Conservation (phyloP, 2,888 invertebrate species). For the Gibbula magus region DNA sequence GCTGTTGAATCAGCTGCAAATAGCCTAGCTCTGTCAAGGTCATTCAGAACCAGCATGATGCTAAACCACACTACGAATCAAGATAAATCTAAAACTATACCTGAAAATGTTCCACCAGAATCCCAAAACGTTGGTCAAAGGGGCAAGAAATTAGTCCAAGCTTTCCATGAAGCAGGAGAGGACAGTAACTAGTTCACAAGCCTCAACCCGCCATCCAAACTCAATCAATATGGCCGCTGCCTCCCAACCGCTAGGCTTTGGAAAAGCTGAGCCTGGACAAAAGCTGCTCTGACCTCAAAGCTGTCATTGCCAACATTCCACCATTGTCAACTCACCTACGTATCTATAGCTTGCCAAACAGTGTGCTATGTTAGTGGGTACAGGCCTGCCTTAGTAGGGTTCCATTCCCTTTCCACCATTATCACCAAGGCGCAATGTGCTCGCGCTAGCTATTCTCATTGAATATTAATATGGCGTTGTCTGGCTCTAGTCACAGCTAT, state of each 20-base stretch:
- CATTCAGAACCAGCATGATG: not conserved
- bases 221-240: conserved; percentile 21
- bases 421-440: not conserved
- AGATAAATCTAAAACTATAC: not conserved
- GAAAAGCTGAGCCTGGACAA: not conserved
- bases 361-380: not conserved
- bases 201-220: not conserved
- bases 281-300: conserved; percentile 10
- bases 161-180: not conserved
- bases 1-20: conserved; percentile 17
- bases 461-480: conserved; percentile 22
- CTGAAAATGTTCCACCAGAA: not conserved
- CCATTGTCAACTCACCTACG: conserved; percentile 5
- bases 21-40: conserved; percentile 13
- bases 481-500: conserved; percentile 11
- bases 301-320: not conserved
- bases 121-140: not conserved
- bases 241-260: not conserved
- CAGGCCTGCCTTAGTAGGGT: not conserved
- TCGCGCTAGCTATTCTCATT: conserved; percentile 10
- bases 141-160: not conserved
- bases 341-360: not conserved
- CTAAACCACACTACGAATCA: not conserved
- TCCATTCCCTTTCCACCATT: conserved; percentile 1
- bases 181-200: not conserved